A percentile compares a stretch with the other conserved stretches of the same genome.
Conservation (phyloP, 2,888 invertebrate genomes). For the Chrysolina oricalcia region DNA sequence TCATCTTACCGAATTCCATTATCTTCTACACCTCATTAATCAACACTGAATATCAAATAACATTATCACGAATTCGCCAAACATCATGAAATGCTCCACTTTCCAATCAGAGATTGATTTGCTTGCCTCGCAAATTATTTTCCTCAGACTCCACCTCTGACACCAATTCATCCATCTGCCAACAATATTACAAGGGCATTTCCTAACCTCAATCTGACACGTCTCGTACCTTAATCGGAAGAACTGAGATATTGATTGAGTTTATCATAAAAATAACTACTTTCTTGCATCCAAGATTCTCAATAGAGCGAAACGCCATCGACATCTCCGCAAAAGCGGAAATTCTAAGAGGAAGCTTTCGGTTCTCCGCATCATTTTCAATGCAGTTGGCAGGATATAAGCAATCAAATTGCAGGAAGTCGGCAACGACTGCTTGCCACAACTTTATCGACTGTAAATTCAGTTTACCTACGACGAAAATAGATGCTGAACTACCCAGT, state of each 20-base stretch:
- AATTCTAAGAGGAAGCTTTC: constrained; percentile 41
- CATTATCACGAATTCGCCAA: too few species aligned
- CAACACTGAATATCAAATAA: too few species aligned
- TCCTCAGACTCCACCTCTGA: too few species aligned
- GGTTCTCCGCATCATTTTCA: constrained; percentile 37
- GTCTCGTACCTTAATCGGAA: not conserved
- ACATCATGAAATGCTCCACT: too few species aligned
- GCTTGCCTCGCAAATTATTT: too few species aligned
- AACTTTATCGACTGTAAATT: constrained; percentile 30
- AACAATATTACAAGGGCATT: not conserved
- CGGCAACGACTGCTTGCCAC: constrained; percentile 35
- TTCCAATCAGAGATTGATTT: too few species aligned
- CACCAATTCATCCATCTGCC: not conserved
- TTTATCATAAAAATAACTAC: not conserved
- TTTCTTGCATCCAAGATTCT: not conserved
- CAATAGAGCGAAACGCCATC: not conserved
- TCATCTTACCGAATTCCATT: too few species aligned
- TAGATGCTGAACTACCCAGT: not conserved
- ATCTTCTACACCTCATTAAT: too few species aligned
- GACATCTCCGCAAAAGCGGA: constrained; percentile 28
- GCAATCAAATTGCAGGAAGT: constrained; percentile 42
- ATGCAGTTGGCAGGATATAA: constrained; percentile 41
- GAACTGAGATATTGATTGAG: not conserved
- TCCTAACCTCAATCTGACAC: not conserved
- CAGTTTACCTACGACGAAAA: constrained; percentile 3